These are phyloP conservation scores for Dermochelys coriacea DNA, from an alignment of 2,797 vertebrate genomes.

Conservation along the genomic window DNA sequence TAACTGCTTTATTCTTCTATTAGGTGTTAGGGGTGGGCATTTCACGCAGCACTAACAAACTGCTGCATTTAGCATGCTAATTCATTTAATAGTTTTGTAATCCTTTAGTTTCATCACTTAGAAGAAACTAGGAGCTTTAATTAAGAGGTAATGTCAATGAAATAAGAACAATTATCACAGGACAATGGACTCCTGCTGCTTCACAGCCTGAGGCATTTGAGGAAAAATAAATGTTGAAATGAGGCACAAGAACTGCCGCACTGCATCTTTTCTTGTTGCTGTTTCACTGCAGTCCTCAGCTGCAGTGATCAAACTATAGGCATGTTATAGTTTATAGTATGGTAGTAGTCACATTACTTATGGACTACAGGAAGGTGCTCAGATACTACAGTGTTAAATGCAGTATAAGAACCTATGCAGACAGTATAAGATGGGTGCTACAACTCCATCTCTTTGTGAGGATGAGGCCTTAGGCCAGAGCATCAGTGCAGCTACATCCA, in stretches of 20 bases:
- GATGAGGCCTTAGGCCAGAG: not conserved
- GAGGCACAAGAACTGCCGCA: rapidly evolving
- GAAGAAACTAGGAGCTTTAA: slow-evolving; percentile 25
- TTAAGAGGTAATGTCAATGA: not conserved
- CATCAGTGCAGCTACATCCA: not conserved
- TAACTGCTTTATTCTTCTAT: slow-evolving; percentile 1
- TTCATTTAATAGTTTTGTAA: slow-evolving; percentile 56
- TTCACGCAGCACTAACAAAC: slow-evolving; percentile 54
- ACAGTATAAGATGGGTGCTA: not conserved
- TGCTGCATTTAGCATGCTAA: slow-evolving; percentile 12
- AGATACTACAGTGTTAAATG: not conserved
- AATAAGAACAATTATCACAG: not conserved
- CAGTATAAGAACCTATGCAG: not conserved
- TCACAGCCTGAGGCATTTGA: not conserved
- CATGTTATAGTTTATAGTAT: not conserved
- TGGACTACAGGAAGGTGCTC: not conserved
- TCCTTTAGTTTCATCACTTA: slow-evolving; percentile 19
- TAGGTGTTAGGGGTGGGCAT: slow-evolving; percentile 28
- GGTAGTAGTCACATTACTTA: not conserved
- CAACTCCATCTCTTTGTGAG: not conserved
- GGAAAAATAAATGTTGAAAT: not conserved
- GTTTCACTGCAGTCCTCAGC: not conserved
- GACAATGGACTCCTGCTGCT: not conserved
- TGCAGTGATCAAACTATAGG: rapidly evolving
- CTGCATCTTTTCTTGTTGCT: not conserved